Evolutionary conservation across 2,113 vertebrate species (phyloP).

Genomic region (Colossoma macropomum): DNA sequence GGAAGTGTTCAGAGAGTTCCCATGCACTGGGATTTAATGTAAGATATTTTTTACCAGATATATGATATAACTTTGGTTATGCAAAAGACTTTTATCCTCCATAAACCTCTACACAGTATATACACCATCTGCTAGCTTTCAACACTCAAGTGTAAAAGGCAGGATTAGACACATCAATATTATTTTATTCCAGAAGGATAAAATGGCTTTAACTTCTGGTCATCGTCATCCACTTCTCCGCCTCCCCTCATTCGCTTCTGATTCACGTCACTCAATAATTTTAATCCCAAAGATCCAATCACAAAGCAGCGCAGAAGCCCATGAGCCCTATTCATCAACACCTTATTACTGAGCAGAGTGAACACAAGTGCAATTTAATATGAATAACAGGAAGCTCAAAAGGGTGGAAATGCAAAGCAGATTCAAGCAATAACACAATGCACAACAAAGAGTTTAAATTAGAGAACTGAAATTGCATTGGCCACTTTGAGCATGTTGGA

Average conservation of each 20-base stretch:
- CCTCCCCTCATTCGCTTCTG: constrained; percentile 10
- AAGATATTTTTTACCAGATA: background rate
- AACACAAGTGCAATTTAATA: background rate
- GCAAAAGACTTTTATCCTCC: background rate
- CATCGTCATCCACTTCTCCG: background rate
- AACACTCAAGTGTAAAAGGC: background rate
- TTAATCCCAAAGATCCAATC: constrained; percentile 33
- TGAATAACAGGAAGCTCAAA: background rate
- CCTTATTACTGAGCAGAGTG: background rate
- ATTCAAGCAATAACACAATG: too few species aligned
- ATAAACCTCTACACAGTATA: background rate
- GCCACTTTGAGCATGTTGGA: too few species aligned
- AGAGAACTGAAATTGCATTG: too few species aligned
- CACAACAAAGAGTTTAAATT: too few species aligned
- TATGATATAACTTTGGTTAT: background rate
- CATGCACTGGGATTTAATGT: background rate
- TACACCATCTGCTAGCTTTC: background rate
- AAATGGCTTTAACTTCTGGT: background rate
- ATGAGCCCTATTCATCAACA: background rate
- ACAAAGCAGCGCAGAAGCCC: background rate
- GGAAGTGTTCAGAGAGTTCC: background rate
- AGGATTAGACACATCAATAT: too few species aligned
- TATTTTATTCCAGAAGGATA: constrained; percentile 2
- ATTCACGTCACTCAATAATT: constrained; percentile 17
- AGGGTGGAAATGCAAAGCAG: background rate